Evolutionary conservation across 1,140 invertebrate species (phyloP).

Genomic region (Zaprionus lachaisei): DNA sequence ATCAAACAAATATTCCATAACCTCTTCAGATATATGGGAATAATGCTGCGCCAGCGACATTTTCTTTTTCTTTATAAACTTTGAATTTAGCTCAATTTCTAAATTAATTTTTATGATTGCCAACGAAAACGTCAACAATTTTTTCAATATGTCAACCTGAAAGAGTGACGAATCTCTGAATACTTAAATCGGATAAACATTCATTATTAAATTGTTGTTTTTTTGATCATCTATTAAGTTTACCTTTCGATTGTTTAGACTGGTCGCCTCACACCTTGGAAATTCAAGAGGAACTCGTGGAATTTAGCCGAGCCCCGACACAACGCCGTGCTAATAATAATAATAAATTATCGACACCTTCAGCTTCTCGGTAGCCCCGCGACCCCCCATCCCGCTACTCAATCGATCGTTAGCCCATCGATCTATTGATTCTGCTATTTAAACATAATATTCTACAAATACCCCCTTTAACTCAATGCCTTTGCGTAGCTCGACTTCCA

Average conservation of each 20-base stretch:
- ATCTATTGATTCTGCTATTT: slow-evolving; percentile 56
- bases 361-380: slow-evolving; percentile 16
- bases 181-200: background rate
- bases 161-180: background rate
- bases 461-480: slow-evolving; percentile 28
- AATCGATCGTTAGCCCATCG: background rate
- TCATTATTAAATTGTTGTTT: background rate
- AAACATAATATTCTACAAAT: slow-evolving; percentile 70
- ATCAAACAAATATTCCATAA: slow-evolving; percentile 54
- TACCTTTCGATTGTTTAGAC: slow-evolving; percentile 14
- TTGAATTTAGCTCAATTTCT: slow-evolving; percentile 13
- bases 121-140: slow-evolving; percentile 7
- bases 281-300: slow-evolving; percentile 9
- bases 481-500: slow-evolving; percentile 27
- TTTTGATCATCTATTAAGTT: slow-evolving; percentile 14
- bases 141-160: slow-evolving; percentile 15
- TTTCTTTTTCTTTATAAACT: background rate
- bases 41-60: slow-evolving; percentile 33
- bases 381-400: background rate
- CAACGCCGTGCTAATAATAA: slow-evolving; percentile 71
- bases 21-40: slow-evolving; percentile 49
- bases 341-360: slow-evolving; percentile 78
- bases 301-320: slow-evolving; percentile 25
- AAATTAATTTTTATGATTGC: slow-evolving; percentile 19
- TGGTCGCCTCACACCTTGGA: slow-evolving; percentile 42